These are phyloP conservation scores for Lepidonotus clava DNA, from an alignment of 2,888 invertebrate genomes.

Conservation along the genomic window DNA sequence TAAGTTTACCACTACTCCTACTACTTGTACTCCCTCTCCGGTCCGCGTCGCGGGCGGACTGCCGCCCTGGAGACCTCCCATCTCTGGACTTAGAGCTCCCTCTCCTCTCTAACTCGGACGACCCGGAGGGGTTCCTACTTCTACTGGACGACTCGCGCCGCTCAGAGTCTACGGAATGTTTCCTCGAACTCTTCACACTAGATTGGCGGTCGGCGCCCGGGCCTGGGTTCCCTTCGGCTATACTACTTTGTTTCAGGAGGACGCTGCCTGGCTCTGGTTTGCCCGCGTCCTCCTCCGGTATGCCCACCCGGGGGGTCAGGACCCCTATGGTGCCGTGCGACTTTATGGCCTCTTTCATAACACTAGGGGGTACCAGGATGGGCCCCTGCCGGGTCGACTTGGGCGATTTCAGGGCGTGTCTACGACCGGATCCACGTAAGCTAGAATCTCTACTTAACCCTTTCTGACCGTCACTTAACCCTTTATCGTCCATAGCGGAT, in stretches of 20 bases:
- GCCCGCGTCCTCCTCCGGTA: constrained; percentile 5
- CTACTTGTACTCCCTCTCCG: not conserved
- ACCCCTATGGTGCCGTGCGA: constrained; percentile 4
- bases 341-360: constrained; percentile 7
- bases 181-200: not conserved
- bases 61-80: not conserved
- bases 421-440: not conserved
- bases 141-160: not conserved
- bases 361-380: constrained; percentile 9
- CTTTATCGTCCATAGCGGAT: not conserved
- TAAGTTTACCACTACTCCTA: not conserved
- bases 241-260: not conserved
- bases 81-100: not conserved
- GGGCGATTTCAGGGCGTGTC: not conserved
- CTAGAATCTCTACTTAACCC: not conserved
- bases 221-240: not conserved
- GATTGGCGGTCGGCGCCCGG: not conserved
- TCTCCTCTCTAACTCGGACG: not conserved
- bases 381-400: not conserved
- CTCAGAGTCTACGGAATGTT: not conserved
- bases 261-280: not conserved
- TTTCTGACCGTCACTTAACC: not conserved
- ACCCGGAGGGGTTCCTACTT: not conserved
- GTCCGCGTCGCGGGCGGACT: not conserved
- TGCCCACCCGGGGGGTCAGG: not conserved